Conservation (phyloP, 2,888 invertebrate species). For the Spisula subtruncata region DNA sequence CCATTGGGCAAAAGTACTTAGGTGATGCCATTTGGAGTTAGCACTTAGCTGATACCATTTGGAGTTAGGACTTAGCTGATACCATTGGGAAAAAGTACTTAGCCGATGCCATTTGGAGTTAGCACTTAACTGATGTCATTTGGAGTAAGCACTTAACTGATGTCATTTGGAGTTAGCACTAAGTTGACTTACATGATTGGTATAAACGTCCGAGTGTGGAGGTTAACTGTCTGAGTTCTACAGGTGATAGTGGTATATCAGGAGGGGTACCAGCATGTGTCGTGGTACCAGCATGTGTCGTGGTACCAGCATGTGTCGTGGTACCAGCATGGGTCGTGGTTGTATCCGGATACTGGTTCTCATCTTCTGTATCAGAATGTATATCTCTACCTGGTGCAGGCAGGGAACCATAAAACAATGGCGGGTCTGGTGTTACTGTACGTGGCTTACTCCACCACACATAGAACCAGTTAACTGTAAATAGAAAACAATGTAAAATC, state of each 20-base stretch:
- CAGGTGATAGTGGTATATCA: slow-evolving; percentile 60
- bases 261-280: slow-evolving; percentile 29
- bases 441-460: slow-evolving; percentile 63
- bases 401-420: slow-evolving; percentile 56
- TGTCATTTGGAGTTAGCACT: no score
- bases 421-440: background rate
- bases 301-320: no score
- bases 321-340: slow-evolving; percentile 50
- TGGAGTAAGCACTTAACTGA: no score
- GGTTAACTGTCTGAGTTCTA: slow-evolving; percentile 70
- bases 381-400: slow-evolving; percentile 38
- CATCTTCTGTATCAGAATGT: slow-evolving; percentile 47
- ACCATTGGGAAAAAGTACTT: no score
- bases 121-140: no score
- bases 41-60: no score
- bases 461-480: slow-evolving; percentile 67
- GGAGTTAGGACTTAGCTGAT: no score
- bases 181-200: slow-evolving; percentile 69
- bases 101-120: no score
- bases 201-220: slow-evolving; percentile 71
- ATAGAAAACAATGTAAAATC: slow-evolving; percentile 9
- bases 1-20: no score
- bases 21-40: no score
- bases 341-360: slow-evolving; percentile 60
- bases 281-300: no score